These are phyloP conservation scores for Argentina silus DNA, from an alignment of 2,797 vertebrate species.

Conservation along the genomic window DNA sequence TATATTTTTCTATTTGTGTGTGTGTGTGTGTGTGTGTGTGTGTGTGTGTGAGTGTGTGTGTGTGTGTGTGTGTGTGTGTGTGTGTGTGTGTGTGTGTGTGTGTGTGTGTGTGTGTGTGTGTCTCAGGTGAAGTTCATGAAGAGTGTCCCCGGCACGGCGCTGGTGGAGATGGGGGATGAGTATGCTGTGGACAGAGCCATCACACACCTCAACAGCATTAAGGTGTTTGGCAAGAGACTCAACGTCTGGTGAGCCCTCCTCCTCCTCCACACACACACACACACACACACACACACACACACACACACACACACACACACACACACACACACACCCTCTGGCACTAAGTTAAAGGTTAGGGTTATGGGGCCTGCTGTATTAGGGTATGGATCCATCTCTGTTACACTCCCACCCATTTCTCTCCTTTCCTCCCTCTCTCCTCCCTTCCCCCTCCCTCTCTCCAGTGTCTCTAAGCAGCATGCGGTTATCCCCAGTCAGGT, in stretches of 20 bases:
- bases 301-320: slow-evolving; percentile 6
- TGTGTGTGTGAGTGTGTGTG: not conserved
- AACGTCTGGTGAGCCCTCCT: slow-evolving; percentile 12
- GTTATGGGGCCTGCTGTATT: not conserved
- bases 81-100: not conserved
- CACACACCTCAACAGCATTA: slow-evolving; percentile 96
- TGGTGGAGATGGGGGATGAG: slow-evolving; percentile 99
- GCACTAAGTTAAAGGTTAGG: not conserved
- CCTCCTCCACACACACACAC: not conserved
- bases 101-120: not conserved
- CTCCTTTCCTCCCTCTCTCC: slow-evolving; percentile 8
- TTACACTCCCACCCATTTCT: slow-evolving; percentile 7
- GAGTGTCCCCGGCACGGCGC: slow-evolving; percentile 93
- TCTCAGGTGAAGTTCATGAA: slow-evolving; percentile 97
- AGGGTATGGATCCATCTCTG: not conserved
- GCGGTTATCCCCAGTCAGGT: slow-evolving; percentile 97
- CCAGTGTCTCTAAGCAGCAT: slow-evolving; percentile 95
- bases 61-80: not conserved
- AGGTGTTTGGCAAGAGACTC: slow-evolving; percentile 94
- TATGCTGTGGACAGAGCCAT: slow-evolving; percentile 96
- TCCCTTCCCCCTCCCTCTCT: slow-evolving; percentile 13
- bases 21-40: slow-evolving; percentile 1
- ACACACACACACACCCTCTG: not conserved
- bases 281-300: not conserved
- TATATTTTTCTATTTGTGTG: not conserved